Evolutionary conservation across 2,113 vertebrate species (phyloP), one percentile per base, ranked within the genome.

Genomic region (Clarias gariepinus): DNA sequence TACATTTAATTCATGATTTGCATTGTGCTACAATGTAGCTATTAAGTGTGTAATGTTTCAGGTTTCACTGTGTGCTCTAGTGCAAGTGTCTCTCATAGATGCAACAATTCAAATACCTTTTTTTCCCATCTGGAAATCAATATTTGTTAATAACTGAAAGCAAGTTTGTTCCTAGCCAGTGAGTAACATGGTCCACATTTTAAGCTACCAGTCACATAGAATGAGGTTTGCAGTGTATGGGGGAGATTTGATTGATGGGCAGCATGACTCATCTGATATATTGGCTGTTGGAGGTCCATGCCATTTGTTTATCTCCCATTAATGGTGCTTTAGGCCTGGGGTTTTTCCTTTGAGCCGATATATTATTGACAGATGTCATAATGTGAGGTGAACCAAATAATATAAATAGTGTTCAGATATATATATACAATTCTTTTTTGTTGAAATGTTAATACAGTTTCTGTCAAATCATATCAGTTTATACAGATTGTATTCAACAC

Each of bases 401-500:
- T 74, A 47, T 74, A 19, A 71, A 71, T 47, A 23, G 3, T 1
- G 10, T 47, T 74, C 3, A 47, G 68, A 69, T 78, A 52, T 15
- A 66, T 82, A 83, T 25, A 41, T 77, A 82, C 28, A 57, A 41
- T 41, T 41, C 25, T 57, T n/a, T n/a, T 0, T 28, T 28, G 30
- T 7, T 66, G 30, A 79, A 77, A 84, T 52, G 58, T 61, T 47
- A 53, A 47, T 21, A 57, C 74, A 79, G 63, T 21, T 57, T 47
- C 79, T 63, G 71, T 69, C 28, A 80, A 71, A 80, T 71, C 47
- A 23, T 47, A 52, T 60, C 23, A 58, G 6, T 47, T 33, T 74
- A 82, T 80, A 36, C 13, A 80, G n/a, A 53, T 77, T 86, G 28
- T 58, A 81, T 61, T 86, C 57, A 74, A n/a, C 47, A 41, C 28